Base-by-base conservation (phyloP, 2,113 vertebrate species). In the Mormoops blainvillei region DNA sequence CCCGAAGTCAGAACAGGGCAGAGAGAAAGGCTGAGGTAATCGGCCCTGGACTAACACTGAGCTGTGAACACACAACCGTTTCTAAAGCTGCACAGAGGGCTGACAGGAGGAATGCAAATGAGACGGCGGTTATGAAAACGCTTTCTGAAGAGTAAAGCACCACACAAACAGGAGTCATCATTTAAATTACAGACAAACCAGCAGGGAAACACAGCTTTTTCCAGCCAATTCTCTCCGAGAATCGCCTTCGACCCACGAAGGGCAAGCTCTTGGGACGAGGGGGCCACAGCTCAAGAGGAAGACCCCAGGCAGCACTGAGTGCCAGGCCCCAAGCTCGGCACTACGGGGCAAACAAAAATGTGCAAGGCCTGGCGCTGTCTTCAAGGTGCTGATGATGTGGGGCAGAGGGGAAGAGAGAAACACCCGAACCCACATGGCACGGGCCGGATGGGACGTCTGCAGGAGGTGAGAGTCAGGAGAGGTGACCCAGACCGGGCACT, bases 21-120 rank as follows among this genome's bases (percentile, higher is more conserved):
- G 63, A 94, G 41, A 90, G 28, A 81, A 71, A 76, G 77, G 31
- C 54, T 10, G 28, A 89, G 91, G 91, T 78, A 61, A 88, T 76
- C 88, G 95, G 85, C 54, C 76, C 70, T 19, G 92, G 94, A 94
- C 92, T 90, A 94, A 96, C 58, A 74, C 0, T 5, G 82, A 89
- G 91, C 73, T 18, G 19, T 20, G 73, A 85, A 78, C 1, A 20
- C 77, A 92, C 87, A 19, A 63, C 74, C 85, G 84, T 76, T 92
- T 73, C 87, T 15, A 67, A 58, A 7, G 26, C 63, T 20, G n/a
- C 73, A 22, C 5, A 0, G 33, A 84, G 14, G 1, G 20, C 41
- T 54, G 43, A 14, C 1, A 19, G 56, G 36, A 71, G 61, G 63
- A 81, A 78, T 91, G 50, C 89, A 87, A 90, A 86, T 68, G 50